A percentile compares a stretch with the other conserved stretches of the same genome.
These are phyloP conservation scores for Agelaius phoeniceus DNA, from an alignment of 2,113 vertebrate genomes.

Conservation along the genomic window DNA sequence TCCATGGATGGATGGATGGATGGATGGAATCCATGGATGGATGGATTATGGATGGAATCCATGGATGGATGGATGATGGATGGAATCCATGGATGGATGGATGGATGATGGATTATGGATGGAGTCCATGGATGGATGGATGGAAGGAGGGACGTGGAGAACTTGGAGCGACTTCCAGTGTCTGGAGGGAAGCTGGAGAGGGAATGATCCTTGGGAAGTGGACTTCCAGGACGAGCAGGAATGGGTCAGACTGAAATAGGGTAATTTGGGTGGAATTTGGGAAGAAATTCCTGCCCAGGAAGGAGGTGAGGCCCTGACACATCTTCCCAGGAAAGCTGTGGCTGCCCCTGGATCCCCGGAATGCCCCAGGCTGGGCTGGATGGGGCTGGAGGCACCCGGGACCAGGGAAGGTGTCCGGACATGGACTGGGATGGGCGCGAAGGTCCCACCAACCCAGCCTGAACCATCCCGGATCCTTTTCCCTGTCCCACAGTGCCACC, in stretches of 20 bases:
- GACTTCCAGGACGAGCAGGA: rapidly evolving
- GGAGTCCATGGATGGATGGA: not conserved
- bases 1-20: not conserved
- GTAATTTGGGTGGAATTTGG: not conserved
- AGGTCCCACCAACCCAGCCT: too few relatives aligned
- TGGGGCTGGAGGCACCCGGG: not conserved
- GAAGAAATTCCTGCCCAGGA: too few relatives aligned
- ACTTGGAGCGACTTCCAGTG: not conserved
- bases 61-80: not conserved
- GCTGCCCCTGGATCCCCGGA: not conserved
- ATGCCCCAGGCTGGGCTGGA: not conserved
- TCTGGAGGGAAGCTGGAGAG: not conserved
- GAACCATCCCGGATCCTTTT: not conserved
- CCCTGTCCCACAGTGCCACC: too few relatives aligned
- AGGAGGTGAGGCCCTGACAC: not conserved
- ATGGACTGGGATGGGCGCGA: not conserved
- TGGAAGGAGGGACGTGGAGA: not conserved
- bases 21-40: not conserved
- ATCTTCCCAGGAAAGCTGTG: not conserved
- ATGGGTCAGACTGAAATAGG: not conserved
- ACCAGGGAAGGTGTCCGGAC: not conserved
- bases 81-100: not conserved
- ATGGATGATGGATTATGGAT: not conserved
- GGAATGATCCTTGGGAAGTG: rapidly evolving
- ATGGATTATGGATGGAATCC: not conserved